phyloP scores from a whole-genome alignment of 2,113 vertebrate species.

The Psittacara wagleri region DNA sequence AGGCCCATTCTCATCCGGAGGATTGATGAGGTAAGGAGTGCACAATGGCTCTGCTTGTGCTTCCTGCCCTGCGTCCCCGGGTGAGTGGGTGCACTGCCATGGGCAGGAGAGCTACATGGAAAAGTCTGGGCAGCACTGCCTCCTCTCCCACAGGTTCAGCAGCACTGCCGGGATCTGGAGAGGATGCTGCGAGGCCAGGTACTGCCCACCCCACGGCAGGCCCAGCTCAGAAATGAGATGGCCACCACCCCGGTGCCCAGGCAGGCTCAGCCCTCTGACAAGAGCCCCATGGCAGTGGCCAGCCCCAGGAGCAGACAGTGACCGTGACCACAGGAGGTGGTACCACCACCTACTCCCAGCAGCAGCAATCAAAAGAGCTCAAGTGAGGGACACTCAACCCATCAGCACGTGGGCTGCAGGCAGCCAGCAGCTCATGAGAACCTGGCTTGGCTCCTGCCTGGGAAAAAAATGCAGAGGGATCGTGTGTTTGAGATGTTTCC shows the following conservation, averaged over 20 bases:
- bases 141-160: neutral
- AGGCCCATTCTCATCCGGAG: conserved; percentile 16
- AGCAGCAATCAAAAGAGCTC: neutral
- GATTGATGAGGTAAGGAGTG: conserved; percentile 3
- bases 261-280: neutral
- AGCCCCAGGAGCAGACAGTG: neutral
- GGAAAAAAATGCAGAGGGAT: neutral
- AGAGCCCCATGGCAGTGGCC: accelerated
- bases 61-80: neutral
- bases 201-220: neutral
- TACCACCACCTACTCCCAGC: neutral
- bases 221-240: accelerated
- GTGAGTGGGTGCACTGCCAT: accelerated
- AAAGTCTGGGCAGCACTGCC: neutral
- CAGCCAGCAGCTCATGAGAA: neutral
- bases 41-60: accelerated
- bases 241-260: neutral
- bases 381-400: neutral
- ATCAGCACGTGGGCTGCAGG: neutral
- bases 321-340: neutral
- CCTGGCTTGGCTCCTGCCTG: neutral
- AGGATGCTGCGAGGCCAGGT: neutral
- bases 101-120: neutral
- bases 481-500: neutral
- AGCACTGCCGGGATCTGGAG: neutral